Evolutionary conservation across 2,113 vertebrate genomes (phyloP).

Genomic region (Arvicanthis niloticus): DNA sequence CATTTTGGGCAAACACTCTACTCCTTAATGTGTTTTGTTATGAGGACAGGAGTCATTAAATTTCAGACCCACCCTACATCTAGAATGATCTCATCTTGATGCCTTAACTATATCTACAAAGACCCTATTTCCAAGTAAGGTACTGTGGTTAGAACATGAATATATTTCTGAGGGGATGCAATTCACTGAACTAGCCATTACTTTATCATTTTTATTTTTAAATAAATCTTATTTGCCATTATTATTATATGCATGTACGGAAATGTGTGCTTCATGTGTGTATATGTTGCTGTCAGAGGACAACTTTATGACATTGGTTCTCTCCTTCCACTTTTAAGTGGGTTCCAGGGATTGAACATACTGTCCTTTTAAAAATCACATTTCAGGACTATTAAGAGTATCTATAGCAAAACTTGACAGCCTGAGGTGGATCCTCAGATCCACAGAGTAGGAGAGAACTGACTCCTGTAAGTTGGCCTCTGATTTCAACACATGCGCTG

Average conservation of each 20-base stretch:
- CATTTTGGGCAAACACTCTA: neutral
- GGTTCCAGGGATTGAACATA: neutral
- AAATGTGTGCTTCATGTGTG: neutral
- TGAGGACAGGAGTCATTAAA: slow-evolving; percentile 15
- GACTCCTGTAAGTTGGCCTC: neutral
- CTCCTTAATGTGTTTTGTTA: neutral
- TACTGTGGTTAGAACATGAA: neutral
- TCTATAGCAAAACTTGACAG: neutral
- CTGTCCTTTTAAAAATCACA: neutral
- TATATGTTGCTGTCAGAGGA: neutral
- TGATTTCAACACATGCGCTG: neutral
- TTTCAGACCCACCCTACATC: neutral
- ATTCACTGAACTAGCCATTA: neutral
- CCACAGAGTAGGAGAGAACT: neutral
- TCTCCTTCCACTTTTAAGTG: neutral
- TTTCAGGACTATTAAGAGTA: neutral
- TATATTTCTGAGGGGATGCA: neutral
- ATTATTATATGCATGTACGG: neutral
- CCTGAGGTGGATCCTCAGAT: neutral
- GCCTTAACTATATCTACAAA: neutral
- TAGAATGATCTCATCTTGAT: neutral
- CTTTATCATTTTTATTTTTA: neutral
- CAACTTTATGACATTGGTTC: neutral
- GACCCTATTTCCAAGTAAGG: slow-evolving; percentile 5
- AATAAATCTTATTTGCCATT: neutral